Conservation (phyloP, 2,113 vertebrate genomes). For the Climacteris rufus region DNA sequence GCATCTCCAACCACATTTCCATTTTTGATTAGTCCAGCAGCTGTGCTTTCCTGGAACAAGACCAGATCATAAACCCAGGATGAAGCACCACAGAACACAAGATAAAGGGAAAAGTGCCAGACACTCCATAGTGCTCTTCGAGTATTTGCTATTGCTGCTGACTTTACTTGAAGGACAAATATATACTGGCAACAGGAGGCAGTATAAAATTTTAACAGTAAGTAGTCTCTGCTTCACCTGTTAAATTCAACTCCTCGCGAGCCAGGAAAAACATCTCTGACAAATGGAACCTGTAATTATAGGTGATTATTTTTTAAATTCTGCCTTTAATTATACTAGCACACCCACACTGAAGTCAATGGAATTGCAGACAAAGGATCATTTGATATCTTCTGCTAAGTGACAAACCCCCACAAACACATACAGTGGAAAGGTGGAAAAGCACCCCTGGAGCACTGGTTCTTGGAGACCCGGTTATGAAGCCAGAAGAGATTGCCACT, state of each 20-base stretch:
- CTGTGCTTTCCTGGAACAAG: conserved; percentile 42
- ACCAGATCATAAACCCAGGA: conserved; percentile 6
- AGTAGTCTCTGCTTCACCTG: background rate
- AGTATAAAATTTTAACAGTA: background rate
- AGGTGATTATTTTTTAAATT: background rate
- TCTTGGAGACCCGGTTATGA: background rate
- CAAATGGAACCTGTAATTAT: background rate
- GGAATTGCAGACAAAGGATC: background rate
- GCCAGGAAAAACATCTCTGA: background rate
- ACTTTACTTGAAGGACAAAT: background rate
- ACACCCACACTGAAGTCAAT: background rate
- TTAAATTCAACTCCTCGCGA: background rate
- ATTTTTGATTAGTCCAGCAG: conserved; percentile 56
- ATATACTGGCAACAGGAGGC: background rate
- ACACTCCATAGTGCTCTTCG: background rate
- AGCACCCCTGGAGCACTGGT: background rate
- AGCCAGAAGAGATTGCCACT: background rate
- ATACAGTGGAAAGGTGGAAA: background rate
- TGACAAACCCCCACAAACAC: background rate
- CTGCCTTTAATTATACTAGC: background rate
- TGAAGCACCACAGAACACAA: background rate
- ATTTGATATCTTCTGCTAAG: background rate
- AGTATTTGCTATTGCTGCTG: background rate
- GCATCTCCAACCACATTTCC: background rate
- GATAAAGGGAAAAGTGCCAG: conserved; percentile 15